Evolutionary conservation across 2,888 invertebrate species (phyloP).

Genomic region (Synergus itoensis): DNA sequence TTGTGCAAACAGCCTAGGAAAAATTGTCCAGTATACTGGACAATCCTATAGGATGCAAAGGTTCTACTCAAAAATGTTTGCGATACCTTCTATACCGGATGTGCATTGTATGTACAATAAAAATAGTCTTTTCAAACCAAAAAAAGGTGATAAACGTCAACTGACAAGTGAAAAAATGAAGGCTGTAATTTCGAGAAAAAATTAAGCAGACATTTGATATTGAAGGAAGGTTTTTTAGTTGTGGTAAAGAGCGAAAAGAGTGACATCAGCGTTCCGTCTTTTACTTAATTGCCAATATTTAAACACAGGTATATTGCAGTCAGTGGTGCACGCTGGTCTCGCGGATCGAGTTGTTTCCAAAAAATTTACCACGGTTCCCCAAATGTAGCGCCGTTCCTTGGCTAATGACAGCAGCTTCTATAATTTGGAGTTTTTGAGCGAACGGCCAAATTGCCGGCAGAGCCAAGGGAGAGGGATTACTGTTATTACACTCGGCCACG

Average conservation of each 20-base stretch:
- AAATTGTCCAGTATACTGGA: not conserved
- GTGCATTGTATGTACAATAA: not conserved
- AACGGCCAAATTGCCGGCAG: constrained; percentile 76
- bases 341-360: constrained; percentile 57
- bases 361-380: constrained; percentile 63
- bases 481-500: constrained; percentile 76
- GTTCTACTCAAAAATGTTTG: not conserved
- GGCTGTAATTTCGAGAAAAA: not conserved
- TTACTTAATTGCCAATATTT: constrained; percentile 34
- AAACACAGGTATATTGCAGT: constrained; percentile 34
- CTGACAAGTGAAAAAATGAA: not conserved
- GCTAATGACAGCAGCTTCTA: constrained; percentile 77
- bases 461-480: constrained; percentile 72
- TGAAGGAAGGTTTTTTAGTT: not conserved
- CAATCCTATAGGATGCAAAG: not conserved
- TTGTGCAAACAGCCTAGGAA: not conserved
- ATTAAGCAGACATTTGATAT: not conserved
- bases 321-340: constrained; percentile 18
- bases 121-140: not conserved
- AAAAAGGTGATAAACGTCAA: not conserved
- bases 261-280: constrained; percentile 34
- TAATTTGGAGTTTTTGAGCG: constrained; percentile 77
- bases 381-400: constrained; percentile 60
- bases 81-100: not conserved
- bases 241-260: not conserved